phyloP scores from a whole-genome alignment of 2,113 vertebrate species.

The Tragelaphus buxtoni region DNA sequence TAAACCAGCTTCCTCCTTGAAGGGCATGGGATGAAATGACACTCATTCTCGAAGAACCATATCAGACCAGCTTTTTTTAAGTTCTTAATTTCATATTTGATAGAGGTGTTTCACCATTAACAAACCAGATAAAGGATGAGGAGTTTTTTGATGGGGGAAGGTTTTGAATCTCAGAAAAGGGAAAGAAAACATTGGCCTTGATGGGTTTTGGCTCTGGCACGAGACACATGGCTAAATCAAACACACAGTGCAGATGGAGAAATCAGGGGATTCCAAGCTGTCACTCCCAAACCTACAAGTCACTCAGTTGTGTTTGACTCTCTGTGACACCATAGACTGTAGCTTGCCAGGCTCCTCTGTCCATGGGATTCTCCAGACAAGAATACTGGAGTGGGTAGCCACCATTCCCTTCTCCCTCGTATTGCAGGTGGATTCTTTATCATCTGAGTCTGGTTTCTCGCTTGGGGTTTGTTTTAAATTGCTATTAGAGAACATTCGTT shows the following conservation, averaged over 20 bases:
- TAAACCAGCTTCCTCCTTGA: background rate
- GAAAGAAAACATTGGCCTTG: background rate
- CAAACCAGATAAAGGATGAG: background rate
- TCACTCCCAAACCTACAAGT: background rate
- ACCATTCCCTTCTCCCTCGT: background rate
- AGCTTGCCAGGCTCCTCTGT: background rate
- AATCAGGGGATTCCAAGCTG: background rate
- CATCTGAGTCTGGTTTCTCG: background rate
- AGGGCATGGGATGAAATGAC: background rate
- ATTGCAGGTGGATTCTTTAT: background rate
- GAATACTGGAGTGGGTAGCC: background rate
- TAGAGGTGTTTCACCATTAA: background rate
- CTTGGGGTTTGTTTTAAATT: background rate
- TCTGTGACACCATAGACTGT: background rate
- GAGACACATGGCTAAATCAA: background rate
- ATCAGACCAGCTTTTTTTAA: too few relatives aligned
- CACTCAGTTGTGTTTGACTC: fast-evolving
- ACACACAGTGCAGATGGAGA: background rate
- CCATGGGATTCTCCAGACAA: background rate
- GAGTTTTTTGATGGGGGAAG: background rate
- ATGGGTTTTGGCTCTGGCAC: background rate
- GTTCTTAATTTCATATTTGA: background rate
- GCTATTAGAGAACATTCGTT: background rate
- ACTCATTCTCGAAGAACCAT: background rate
- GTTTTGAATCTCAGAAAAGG: background rate